Conservation (phyloP, 1,140 invertebrate genomes). For the Caenorhabditis tropicalis region DNA sequence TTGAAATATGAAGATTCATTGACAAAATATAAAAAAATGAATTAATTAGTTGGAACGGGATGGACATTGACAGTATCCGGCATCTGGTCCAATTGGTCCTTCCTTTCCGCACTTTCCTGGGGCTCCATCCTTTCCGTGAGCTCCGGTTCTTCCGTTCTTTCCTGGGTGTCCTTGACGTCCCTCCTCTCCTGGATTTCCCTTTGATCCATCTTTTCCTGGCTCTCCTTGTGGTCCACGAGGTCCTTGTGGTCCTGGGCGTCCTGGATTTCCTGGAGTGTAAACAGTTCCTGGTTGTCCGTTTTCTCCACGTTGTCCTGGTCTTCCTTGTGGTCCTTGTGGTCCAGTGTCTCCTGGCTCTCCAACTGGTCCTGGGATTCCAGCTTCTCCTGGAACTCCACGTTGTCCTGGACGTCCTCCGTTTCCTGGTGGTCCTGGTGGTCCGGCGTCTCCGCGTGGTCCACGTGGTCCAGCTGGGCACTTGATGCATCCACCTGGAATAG, state of each 20-base stretch:
- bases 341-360: constrained; percentile 49
- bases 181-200: constrained; percentile 34
- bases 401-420: constrained; percentile 48
- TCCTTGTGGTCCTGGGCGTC: constrained; percentile 47
- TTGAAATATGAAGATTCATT: neutral
- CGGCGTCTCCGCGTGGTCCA: constrained; percentile 41
- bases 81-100: constrained; percentile 38
- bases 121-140: constrained; percentile 44
- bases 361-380: constrained; percentile 40
- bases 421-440: constrained; percentile 50
- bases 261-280: constrained; percentile 14
- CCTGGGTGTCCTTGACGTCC: constrained; percentile 48
- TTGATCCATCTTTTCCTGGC: constrained; percentile 47
- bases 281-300: constrained; percentile 25
- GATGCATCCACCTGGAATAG: constrained; percentile 54
- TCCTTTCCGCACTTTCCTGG: constrained; percentile 33
- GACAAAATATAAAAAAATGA: neutral
- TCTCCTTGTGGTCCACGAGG: constrained; percentile 47
- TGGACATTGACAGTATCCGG: constrained; percentile 52
- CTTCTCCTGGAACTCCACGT: constrained; percentile 17
- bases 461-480: constrained; percentile 50
- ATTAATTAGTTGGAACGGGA: constrained; percentile 21
- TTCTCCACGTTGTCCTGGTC: constrained; percentile 37
- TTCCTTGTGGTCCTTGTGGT: constrained; percentile 8
- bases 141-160: constrained; percentile 46